phyloP scores from a whole-genome alignment of 2,113 vertebrate genomes.

The Coracopsis vasa region DNA sequence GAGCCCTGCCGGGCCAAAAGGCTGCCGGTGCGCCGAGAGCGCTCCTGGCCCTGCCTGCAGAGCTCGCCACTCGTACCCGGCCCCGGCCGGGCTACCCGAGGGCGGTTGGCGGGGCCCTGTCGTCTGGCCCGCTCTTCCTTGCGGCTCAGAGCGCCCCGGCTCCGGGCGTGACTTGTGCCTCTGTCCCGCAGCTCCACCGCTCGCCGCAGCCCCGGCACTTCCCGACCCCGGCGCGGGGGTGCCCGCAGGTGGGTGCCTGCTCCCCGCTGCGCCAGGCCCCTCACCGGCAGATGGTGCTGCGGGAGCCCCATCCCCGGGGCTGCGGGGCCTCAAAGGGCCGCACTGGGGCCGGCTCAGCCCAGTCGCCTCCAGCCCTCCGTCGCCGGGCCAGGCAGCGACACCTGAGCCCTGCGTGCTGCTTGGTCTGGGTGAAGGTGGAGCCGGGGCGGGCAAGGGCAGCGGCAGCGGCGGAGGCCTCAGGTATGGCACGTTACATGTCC shows the following conservation, averaged over 20 bases:
- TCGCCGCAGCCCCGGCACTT: neutral
- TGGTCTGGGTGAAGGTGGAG: too few relatives aligned
- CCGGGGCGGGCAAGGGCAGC: too few relatives aligned
- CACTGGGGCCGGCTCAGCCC: neutral
- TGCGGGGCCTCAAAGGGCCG: neutral
- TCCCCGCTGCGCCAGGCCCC: neutral
- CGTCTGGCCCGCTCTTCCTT: neutral
- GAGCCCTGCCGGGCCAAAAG: neutral
- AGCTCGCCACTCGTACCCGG: neutral
- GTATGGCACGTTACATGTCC: neutral
- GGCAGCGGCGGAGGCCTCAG: neutral
- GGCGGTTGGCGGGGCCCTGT: too few relatives aligned
- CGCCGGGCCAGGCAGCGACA: neutral
- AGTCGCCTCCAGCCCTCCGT: neutral
- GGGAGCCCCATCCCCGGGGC: neutral
- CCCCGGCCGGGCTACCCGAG: neutral
- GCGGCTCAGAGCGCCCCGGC: neutral
- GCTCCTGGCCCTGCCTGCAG: neutral
- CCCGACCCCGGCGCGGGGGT: neutral
- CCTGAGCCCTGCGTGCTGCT: too few relatives aligned
- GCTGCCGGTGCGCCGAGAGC: neutral
- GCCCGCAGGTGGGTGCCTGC: neutral
- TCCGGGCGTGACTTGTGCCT: neutral
- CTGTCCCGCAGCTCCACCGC: too few relatives aligned
- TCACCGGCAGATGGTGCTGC: conserved; percentile 58